phyloP scores from a whole-genome alignment of 37 sponge, comb jelly and placozoan species.

The Halichondria panicea region DNA sequence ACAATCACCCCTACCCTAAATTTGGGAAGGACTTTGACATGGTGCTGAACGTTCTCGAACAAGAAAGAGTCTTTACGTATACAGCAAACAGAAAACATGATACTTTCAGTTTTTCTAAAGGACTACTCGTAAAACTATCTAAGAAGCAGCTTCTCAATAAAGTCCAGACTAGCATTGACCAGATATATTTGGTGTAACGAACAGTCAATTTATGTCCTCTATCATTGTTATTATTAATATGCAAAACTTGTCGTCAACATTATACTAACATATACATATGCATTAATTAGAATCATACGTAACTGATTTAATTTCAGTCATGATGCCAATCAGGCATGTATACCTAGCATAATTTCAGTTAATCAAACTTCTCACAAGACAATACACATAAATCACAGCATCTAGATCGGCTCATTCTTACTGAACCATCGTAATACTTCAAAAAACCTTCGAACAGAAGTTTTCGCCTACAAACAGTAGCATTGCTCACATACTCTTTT shows the following conservation, averaged over 20 bases:
- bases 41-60: conserved; percentile 7
- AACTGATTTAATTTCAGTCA: background rate
- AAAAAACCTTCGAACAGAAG: background rate
- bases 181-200: background rate
- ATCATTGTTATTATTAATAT: background rate
- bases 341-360: background rate
- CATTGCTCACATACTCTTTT: background rate
- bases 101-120: background rate
- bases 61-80: conserved; percentile 29
- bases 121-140: background rate
- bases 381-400: conserved; percentile 43
- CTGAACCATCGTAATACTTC: background rate
- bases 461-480: conserved; percentile 4
- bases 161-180: conserved; percentile 7
- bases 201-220: background rate
- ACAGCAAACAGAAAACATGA: background rate
- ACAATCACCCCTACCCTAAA: conserved; percentile 7
- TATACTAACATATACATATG: background rate
- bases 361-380: conserved; percentile 16
- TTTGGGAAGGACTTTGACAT: conserved; percentile 28
- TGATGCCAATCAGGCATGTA: background rate
- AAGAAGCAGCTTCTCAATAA: background rate
- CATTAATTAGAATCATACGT: background rate
- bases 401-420: conserved; percentile 4
- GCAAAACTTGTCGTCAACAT: no score